These are phyloP conservation scores for Ploceus nigricollis DNA, from an alignment of 2,113 vertebrate genomes.

Conservation along the genomic window DNA sequence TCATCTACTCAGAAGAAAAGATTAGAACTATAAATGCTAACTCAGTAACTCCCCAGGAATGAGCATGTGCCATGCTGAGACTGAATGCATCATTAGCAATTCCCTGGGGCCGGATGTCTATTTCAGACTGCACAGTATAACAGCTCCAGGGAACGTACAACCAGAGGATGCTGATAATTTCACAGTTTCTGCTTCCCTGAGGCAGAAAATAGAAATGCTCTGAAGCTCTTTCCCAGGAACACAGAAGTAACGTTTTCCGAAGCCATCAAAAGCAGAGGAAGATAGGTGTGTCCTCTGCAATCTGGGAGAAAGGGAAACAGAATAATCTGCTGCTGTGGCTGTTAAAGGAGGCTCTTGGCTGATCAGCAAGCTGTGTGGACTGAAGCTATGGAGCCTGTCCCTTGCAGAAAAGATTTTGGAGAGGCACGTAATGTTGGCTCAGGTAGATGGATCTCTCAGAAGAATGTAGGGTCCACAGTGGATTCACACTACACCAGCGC, in stretches of 20 bases:
- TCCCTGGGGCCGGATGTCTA: conserved; percentile 2
- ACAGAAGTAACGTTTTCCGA: conserved; percentile 1
- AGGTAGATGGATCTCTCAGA: background rate
- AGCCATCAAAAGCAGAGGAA: background rate
- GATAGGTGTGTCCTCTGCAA: background rate
- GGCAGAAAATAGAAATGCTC: conserved; percentile 44
- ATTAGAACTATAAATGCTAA: conserved; percentile 46
- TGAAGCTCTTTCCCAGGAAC: background rate
- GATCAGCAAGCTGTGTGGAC: background rate
- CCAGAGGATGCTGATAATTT: conserved; percentile 47
- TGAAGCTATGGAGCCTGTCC: background rate
- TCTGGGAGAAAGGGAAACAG: background rate
- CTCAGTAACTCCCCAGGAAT: conserved; percentile 56
- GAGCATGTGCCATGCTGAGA: conserved; percentile 47
- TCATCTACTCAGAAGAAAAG: conserved; percentile 6
- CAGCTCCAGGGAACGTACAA: conserved; percentile 33
- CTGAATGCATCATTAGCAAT: conserved; percentile 40
- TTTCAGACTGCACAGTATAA: conserved; percentile 33
- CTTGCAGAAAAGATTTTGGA: background rate
- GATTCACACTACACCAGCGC: background rate
- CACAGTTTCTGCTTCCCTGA: conserved; percentile 46
- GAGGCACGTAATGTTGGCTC: background rate
- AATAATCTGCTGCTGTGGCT: background rate
- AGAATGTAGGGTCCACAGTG: rapidly evolving
- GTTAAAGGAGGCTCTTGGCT: background rate